Evolutionary conservation across 2,113 vertebrate species (phyloP).

Genomic region (Phaethon lepturus): DNA sequence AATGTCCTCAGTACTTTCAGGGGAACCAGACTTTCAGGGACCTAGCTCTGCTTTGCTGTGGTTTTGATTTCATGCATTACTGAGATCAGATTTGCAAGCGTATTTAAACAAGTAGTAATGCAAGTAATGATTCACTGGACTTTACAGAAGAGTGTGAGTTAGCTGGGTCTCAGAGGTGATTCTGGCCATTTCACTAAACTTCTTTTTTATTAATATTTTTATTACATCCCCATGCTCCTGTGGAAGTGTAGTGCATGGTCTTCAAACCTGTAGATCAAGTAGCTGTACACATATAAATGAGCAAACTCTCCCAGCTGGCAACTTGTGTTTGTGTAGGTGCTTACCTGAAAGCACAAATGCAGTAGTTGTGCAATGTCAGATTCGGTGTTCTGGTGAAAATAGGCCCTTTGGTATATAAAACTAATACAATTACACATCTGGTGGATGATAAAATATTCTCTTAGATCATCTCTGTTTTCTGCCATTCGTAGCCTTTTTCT

Average conservation of each 20-base stretch:
- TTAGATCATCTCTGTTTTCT: neutral
- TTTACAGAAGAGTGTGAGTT: neutral
- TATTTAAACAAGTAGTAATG: neutral
- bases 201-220: neutral
- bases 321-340: no score
- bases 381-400: neutral
- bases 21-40: neutral
- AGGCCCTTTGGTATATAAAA: neutral
- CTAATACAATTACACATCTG: neutral
- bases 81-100: neutral
- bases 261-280: neutral
- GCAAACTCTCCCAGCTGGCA: neutral
- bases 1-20: neutral
- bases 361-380: neutral
- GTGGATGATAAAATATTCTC: neutral
- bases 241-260: neutral
- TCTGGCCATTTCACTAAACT: neutral
- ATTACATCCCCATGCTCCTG: neutral
- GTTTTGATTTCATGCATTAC: fast-evolving
- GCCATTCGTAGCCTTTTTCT: neutral
- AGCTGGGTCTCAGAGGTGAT: neutral
- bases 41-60: neutral
- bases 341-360: neutral
- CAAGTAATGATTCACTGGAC: neutral
- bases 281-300: neutral